Evolutionary conservation across 2,113 vertebrate genomes (phyloP).

Genomic region (Psilopogon haemacephalus): DNA sequence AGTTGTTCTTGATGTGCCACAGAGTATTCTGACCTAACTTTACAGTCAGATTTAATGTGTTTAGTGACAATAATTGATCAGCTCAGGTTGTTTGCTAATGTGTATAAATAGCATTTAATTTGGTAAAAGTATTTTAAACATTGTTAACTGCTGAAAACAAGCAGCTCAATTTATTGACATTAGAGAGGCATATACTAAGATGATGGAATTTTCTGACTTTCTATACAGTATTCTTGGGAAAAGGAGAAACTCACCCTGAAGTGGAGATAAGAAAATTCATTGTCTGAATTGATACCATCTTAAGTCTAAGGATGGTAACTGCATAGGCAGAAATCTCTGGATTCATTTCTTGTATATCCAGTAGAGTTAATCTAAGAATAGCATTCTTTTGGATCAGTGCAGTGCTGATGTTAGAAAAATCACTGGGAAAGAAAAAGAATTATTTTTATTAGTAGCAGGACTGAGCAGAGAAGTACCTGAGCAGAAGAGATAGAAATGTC

Average conservation of each 20-base stretch:
- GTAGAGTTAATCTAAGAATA: constrained; percentile 17
- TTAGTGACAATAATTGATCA: not conserved
- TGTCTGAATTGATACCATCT: constrained; percentile 42
- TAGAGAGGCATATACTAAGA: not conserved
- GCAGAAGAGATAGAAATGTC: constrained; percentile 42
- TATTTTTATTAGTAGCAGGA: constrained; percentile 31
- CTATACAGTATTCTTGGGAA: not conserved
- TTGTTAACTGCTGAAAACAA: not conserved
- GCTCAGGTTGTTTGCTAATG: not conserved
- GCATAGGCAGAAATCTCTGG: constrained; percentile 12
- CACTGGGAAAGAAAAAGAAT: constrained; percentile 17
- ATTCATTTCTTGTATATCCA: constrained; percentile 8
- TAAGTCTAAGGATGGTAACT: constrained; percentile 12
- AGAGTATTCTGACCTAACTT: not conserved
- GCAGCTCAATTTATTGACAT: not conserved
- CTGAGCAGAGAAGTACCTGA: constrained; percentile 6
- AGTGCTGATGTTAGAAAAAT: constrained; percentile 20
- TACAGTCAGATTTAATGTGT: not conserved
- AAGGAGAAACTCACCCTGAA: not conserved
- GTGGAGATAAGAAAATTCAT: constrained; percentile 45
- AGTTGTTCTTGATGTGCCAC: not conserved
- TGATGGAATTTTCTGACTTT: constrained; percentile 20
- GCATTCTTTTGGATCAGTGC: not conserved
- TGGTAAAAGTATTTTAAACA: not conserved
- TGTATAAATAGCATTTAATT: not conserved